Evolutionary conservation across 2,888 invertebrate species (phyloP).

Genomic region (Mimas tiliae): DNA sequence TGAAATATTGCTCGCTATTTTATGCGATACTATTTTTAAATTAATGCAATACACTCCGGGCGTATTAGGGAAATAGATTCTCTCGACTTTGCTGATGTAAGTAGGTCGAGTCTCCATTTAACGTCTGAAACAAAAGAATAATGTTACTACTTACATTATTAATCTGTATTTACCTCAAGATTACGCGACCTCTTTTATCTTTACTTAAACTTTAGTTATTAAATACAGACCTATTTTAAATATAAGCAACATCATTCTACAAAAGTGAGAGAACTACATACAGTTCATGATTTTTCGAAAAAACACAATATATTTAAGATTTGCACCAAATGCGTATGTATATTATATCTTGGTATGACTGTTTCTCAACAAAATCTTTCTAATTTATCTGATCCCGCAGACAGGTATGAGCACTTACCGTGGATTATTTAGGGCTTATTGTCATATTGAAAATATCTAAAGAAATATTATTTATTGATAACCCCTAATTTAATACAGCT

Average conservation of each 20-base stretch:
- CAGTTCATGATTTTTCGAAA: no score
- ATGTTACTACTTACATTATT: neutral
- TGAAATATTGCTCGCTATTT: slow-evolving; percentile 49
- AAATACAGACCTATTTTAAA: neutral
- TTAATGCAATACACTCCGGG: slow-evolving; percentile 36
- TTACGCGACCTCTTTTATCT: neutral
- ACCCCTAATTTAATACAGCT: neutral
- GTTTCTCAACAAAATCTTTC: no score
- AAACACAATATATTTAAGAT: no score
- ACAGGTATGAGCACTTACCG: no score
- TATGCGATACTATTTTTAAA: slow-evolving; percentile 49
- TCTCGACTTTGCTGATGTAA: slow-evolving; percentile 24
- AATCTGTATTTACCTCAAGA: neutral
- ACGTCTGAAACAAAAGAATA: slow-evolving; percentile 7
- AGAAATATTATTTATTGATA: neutral
- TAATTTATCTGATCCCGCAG: no score
- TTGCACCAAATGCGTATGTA: no score
- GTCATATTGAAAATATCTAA: neutral
- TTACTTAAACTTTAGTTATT: neutral
- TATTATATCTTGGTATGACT: no score
- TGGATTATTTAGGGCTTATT: no score
- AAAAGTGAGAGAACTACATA: no score
- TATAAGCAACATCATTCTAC: neutral
- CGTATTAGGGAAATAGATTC: slow-evolving; percentile 26
- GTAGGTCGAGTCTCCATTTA: slow-evolving; percentile 12